Evolutionary conservation across 2,113 vertebrate species (phyloP).

Genomic region (Muntiacus muntjak): DNA sequence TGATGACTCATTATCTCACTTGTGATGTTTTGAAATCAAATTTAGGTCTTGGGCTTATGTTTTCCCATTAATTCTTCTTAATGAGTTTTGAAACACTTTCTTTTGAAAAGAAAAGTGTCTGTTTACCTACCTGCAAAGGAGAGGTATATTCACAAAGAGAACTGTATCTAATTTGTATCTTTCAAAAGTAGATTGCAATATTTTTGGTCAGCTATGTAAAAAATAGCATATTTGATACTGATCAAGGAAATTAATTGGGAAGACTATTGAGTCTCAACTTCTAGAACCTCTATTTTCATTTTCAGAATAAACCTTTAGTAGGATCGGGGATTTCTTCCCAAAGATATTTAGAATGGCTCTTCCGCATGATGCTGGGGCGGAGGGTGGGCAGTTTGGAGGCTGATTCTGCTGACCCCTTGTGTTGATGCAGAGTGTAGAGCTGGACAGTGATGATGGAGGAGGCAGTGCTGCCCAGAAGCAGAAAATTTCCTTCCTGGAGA

Average conservation of each 20-base stretch:
- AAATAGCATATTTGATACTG: background rate
- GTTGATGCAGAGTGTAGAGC: constrained; percentile 86
- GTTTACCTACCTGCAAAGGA: background rate
- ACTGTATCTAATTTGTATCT: background rate
- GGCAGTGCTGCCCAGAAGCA: constrained; percentile 93
- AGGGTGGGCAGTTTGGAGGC: background rate
- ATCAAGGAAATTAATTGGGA: background rate
- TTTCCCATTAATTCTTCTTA: background rate
- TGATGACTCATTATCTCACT: background rate
- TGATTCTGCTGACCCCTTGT: background rate
- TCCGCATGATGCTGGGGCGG: background rate
- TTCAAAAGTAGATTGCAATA: background rate
- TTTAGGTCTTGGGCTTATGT: background rate
- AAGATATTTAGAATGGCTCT: background rate
- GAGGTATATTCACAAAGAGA: background rate
- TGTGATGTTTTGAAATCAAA: background rate
- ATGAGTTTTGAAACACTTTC: background rate
- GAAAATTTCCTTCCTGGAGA: constrained; percentile 96
- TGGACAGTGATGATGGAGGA: constrained; percentile 90
- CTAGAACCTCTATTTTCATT: background rate
- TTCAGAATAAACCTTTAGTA: background rate
- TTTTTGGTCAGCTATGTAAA: background rate
- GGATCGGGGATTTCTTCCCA: background rate
- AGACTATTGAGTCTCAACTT: background rate
- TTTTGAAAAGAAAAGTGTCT: constrained; percentile 22